Evolutionary conservation across 2,888 invertebrate genomes (phyloP).

Genomic region (Meghimatium bilineatum): DNA sequence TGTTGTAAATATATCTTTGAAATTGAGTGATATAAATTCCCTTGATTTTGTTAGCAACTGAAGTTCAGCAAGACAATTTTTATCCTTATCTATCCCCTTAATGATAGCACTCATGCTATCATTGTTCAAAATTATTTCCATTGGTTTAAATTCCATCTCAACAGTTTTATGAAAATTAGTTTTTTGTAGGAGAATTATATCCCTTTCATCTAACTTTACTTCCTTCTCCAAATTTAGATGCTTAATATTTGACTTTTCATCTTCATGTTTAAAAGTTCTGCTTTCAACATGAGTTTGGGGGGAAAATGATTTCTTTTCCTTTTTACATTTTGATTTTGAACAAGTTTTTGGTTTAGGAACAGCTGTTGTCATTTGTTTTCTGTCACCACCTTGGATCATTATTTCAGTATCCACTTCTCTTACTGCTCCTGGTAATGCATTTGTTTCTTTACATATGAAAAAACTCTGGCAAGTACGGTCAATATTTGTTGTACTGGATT

Average conservation of each 20-base stretch:
- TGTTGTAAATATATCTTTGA: background rate
- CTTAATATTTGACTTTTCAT: background rate
- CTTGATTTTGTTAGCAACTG: slow-evolving; percentile 22
- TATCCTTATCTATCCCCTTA: background rate
- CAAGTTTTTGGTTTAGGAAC: background rate
- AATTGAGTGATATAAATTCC: background rate
- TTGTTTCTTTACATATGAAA: background rate
- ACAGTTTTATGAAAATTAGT: slow-evolving; percentile 11
- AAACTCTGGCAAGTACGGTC: background rate
- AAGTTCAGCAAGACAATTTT: background rate
- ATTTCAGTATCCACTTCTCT: background rate
- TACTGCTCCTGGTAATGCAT: background rate
- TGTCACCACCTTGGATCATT: background rate
- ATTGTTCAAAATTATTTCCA: slow-evolving; percentile 11
- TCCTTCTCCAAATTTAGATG: background rate
- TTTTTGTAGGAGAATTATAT: slow-evolving; percentile 26
- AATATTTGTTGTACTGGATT: background rate
- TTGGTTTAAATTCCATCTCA: background rate
- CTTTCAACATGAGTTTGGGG: background rate
- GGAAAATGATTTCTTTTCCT: background rate
- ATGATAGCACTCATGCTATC: background rate
- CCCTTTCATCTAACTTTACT: background rate
- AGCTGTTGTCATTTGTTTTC: background rate
- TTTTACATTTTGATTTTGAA: background rate
- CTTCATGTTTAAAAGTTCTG: background rate